Evolutionary conservation across 2,113 vertebrate species (phyloP).

Genomic region (Opisthocomus hoazin): DNA sequence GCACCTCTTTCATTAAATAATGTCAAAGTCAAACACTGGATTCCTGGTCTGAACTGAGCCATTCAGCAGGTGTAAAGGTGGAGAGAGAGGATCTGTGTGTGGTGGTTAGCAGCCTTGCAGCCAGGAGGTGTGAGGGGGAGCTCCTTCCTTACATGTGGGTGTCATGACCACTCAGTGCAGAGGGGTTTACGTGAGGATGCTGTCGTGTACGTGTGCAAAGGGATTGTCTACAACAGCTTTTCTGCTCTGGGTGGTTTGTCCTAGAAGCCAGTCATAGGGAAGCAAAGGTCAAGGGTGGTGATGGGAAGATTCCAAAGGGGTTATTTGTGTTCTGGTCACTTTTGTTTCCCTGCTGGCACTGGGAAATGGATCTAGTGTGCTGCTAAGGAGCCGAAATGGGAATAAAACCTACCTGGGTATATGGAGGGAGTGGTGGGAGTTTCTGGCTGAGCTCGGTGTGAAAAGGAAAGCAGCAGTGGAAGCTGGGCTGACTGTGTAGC

Average conservation of each 20-base stretch:
- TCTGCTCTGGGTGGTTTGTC: neutral
- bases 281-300: neutral
- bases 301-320: neutral
- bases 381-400: neutral
- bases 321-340: neutral
- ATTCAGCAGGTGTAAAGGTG: neutral
- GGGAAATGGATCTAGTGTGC: neutral
- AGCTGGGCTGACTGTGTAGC: neutral
- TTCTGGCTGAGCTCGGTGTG: neutral
- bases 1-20: neutral
- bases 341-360: neutral
- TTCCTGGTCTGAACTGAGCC: neutral
- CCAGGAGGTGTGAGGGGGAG: neutral
- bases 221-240: neutral
- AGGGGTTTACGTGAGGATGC: neutral
- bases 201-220: fast-evolving
- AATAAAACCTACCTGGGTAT: neutral
- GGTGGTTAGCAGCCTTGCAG: neutral
- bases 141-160: neutral
- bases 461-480: neutral
- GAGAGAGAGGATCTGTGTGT: conserved; percentile 8
- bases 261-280: neutral
- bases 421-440: neutral
- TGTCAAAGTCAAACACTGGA: neutral
- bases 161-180: neutral